Percentiles rank a stretch among this genome's conserved stretches.
phyloP scores from a whole-genome alignment of 1,140 invertebrate species.

The Dysdera silvatica region DNA sequence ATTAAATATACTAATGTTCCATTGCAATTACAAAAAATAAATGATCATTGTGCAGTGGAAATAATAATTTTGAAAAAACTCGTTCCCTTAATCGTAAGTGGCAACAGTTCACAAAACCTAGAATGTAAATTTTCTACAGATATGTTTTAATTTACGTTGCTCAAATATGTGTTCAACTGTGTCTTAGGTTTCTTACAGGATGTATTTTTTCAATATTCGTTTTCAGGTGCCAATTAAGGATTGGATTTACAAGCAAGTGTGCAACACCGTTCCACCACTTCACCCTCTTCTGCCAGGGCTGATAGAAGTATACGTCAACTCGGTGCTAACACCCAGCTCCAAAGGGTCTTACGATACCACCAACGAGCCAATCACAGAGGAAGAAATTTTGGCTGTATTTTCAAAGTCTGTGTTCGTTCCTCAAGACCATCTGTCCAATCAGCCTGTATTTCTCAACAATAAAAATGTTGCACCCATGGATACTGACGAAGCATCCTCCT shows the following conservation, averaged over 20 bases:
- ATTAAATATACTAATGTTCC: neutral
- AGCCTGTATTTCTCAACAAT: neutral
- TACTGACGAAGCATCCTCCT: conserved; percentile 52
- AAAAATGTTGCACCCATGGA: conserved; percentile 3
- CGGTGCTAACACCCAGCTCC: conserved; percentile 63
- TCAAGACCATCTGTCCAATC: neutral
- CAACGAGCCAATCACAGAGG: conserved; percentile 84
- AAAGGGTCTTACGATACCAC: conserved; percentile 54
- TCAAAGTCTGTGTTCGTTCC: conserved; percentile 34
- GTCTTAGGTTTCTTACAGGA: neutral
- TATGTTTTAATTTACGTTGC: too few species aligned
- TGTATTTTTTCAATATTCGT: neutral
- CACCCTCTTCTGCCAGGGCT: conserved; percentile 88
- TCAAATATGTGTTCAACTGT: too few species aligned
- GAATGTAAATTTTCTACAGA: too few species aligned
- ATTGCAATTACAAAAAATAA: neutral
- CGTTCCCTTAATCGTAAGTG: too few species aligned
- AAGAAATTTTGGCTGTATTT: conserved; percentile 80
- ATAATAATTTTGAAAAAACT: too few species aligned
- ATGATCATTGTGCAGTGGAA: too few species aligned
- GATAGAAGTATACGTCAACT: conserved; percentile 91
- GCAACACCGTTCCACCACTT: conserved; percentile 70
- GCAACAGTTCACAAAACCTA: too few species aligned
- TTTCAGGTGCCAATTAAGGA: conserved; percentile 69
- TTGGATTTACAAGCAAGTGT: conserved; percentile 91